Evolutionary conservation across 2,113 vertebrate genomes (phyloP).

Genomic region (Bos javanicus): DNA sequence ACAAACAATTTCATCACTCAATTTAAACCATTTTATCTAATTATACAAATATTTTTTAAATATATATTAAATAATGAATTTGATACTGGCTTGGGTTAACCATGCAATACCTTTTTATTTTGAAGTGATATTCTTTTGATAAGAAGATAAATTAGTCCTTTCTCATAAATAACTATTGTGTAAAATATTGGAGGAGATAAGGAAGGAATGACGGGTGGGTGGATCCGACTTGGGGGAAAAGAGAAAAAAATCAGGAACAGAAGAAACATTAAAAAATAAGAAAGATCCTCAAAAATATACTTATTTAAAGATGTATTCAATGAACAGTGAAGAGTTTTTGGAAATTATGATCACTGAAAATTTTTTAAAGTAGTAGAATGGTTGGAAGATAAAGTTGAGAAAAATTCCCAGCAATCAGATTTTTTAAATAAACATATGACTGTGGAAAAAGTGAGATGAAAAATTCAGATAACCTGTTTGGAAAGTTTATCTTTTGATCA

Average conservation of each 20-base stretch:
- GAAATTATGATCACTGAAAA: not conserved
- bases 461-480: not conserved
- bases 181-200: not conserved
- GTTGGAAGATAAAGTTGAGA: not conserved
- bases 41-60: not conserved
- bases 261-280: not conserved
- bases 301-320: not conserved
- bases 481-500: not conserved
- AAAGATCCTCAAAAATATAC: not conserved
- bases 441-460: not conserved
- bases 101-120: not conserved
- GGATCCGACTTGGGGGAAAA: not conserved
- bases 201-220: no score
- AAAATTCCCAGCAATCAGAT: constrained; percentile 18
- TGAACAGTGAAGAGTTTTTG: not conserved
- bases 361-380: not conserved
- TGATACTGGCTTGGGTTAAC: not conserved
- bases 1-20: not conserved
- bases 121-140: not conserved
- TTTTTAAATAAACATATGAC: not conserved
- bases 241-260: not conserved
- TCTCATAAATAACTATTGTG: not conserved
- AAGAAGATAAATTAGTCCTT: not conserved
- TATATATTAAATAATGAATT: not conserved
- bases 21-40: constrained; percentile 19